phyloP scores from a whole-genome alignment of 1,140 invertebrate species.

The Apis florea region DNA sequence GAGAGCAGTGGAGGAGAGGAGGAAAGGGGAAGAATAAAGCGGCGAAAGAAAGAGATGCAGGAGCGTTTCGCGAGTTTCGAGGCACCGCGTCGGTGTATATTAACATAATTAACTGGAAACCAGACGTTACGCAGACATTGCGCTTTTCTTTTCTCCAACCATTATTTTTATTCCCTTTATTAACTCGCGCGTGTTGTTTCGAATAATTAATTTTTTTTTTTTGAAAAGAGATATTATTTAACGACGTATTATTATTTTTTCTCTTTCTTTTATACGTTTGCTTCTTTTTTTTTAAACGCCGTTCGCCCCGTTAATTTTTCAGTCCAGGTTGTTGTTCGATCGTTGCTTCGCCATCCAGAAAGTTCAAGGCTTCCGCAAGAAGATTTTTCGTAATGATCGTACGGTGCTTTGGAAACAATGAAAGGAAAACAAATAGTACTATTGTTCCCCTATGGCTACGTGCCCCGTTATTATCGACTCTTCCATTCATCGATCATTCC shows the following conservation, averaged over 20 bases:
- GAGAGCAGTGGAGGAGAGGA: not conserved
- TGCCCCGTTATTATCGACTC: not conserved
- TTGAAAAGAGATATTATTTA: too few species aligned
- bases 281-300: not conserved
- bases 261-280: too few species aligned
- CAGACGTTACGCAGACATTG: slow-evolving; percentile 34
- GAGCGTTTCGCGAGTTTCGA: slow-evolving; percentile 8
- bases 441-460: slow-evolving; percentile 2
- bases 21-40: too few species aligned
- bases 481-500: slow-evolving; percentile 17
- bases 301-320: not conserved
- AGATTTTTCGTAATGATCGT: not conserved
- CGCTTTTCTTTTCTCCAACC: not conserved
- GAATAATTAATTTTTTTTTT: too few species aligned
- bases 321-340: not conserved
- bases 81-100: slow-evolving; percentile 35
- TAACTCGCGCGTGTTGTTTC: too few species aligned
- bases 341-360: not conserved
- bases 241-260: too few species aligned
- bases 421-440: slow-evolving; percentile 14
- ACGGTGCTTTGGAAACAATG: slow-evolving; percentile 2
- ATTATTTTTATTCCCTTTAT: too few species aligned
- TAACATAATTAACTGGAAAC: slow-evolving; percentile 48
- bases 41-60: too few species aligned
- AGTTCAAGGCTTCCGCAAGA: slow-evolving; percentile 9